phyloP scores from a whole-genome alignment of 2,888 invertebrate genomes.

The Acronicta aceris region DNA sequence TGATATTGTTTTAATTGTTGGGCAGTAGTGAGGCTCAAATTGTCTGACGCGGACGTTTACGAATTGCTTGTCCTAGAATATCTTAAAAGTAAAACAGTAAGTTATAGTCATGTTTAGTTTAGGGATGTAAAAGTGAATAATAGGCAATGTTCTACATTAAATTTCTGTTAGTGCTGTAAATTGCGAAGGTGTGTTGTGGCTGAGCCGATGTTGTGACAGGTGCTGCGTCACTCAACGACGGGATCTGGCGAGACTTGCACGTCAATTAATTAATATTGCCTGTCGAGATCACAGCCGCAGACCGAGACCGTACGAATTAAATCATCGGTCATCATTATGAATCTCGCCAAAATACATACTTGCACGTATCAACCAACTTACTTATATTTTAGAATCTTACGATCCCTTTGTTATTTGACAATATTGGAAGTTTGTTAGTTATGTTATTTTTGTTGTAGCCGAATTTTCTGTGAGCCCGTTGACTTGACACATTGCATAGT shows the following conservation, averaged over 20 bases:
- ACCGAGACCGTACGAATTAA: slow-evolving; percentile 64
- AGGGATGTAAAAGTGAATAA: slow-evolving; percentile 4
- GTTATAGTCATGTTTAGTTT: slow-evolving; percentile 11
- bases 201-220: slow-evolving; percentile 68
- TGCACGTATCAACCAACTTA: slow-evolving; percentile 49
- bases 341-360: slow-evolving; percentile 62
- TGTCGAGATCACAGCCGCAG: slow-evolving; percentile 57
- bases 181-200: slow-evolving; percentile 48
- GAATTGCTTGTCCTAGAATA: neutral
- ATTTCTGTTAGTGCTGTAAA: slow-evolving; percentile 34
- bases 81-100: slow-evolving; percentile 12
- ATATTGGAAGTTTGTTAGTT: neutral
- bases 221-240: slow-evolving; percentile 66
- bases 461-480: neutral
- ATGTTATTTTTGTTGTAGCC: neutral
- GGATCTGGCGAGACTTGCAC: slow-evolving; percentile 63
- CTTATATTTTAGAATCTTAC: slow-evolving; percentile 33
- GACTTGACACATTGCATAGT: neutral
- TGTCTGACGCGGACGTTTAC: slow-evolving; percentile 4
- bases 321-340: slow-evolving; percentile 68
- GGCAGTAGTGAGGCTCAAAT: neutral
- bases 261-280: slow-evolving; percentile 70
- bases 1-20: slow-evolving; percentile 4
- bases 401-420: neutral
- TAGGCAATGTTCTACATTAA: slow-evolving; percentile 16